Percentiles rank a stretch among this genome's conserved stretches.
Conservation (phyloP, 1,140 invertebrate species). For the Popillia japonica region DNA sequence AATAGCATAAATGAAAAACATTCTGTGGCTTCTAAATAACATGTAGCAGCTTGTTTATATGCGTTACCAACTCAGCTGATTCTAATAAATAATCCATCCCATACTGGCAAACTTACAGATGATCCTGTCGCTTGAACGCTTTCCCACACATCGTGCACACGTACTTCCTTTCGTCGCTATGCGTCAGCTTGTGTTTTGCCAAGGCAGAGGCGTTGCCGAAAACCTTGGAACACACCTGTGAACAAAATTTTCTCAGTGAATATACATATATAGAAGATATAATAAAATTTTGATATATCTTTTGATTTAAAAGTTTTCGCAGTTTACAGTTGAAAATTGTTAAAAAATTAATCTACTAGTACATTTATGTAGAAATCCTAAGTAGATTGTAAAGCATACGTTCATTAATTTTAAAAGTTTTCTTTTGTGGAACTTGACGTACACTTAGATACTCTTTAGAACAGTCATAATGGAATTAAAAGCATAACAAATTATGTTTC, state of each 20-base stretch:
- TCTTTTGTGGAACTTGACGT: too few relatives aligned
- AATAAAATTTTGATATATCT: background rate
- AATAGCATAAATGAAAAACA: too few relatives aligned
- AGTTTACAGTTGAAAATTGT: too few relatives aligned
- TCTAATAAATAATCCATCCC: background rate
- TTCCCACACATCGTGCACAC: constrained; percentile 94
- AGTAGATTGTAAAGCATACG: too few relatives aligned
- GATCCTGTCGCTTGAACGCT: constrained; percentile 98
- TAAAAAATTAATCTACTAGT: too few relatives aligned
- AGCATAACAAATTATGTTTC: too few relatives aligned
- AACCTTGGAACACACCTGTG: constrained; percentile 90
- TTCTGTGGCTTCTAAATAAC: too few relatives aligned
- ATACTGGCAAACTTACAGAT: constrained; percentile 81
- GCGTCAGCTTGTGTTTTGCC: constrained; percentile 97
- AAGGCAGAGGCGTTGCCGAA: constrained; percentile 97
- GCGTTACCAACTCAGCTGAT: background rate
- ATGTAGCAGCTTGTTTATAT: too few relatives aligned
- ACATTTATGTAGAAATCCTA: too few relatives aligned
- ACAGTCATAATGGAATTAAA: too few relatives aligned
- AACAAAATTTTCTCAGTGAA: background rate
- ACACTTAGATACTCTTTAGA: too few relatives aligned
- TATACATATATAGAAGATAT: background rate
- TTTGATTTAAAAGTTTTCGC: background rate
- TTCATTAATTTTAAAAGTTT: too few relatives aligned
- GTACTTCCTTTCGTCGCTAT: constrained; percentile 97